Evolutionary conservation across 2,888 invertebrate species (phyloP), one percentile per base, ranked within the genome.

Genomic region (Zygothrica quintamaculata): DNA sequence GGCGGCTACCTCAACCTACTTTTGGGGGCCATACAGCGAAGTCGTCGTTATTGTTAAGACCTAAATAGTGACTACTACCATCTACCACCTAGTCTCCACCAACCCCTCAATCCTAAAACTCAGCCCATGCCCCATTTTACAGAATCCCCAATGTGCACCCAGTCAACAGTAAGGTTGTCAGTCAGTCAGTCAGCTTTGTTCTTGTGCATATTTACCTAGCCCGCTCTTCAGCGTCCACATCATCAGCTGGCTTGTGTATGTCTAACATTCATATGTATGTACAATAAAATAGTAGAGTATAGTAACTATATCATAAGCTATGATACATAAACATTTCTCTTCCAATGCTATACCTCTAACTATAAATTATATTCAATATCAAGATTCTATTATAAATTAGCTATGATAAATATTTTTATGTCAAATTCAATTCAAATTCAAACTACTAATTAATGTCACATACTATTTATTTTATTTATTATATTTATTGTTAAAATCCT

Each of bases 1-100:
- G 70, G 60, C 74, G 85, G 82, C 85, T 82, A 82, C 80, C 85
- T 80, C 80, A 80, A 85, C 80, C 85, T 85, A 80, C 79, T 72
- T 80, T 85, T 34, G 64, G n/a, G 67, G 66, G 56, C 75, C 71
- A 70, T 62, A 69, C 74, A 64, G 64, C 67, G 53, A 50, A 22
- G 62, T 64, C 53, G 71, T 51, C 48, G 77, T 59, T 46, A 51
- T 74, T 64, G 66, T 62, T 84, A 78, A 81, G 85, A 74, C 82
- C 78, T 78, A 70, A 75, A 78, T 75, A 81, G 82, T 75, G 72
- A 56, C 69, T 48, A 33, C 43, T 42, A 47, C 26, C 25, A 29
- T 15, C 18, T 6, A 26, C 4, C 37, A 37, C 13, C 37, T 25
- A 33, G 18, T 43, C 22, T 39, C 13, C 25, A 13, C 46, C 33